Conservation (phyloP, 2,113 vertebrate species). For the Physeter macrocephalus region DNA sequence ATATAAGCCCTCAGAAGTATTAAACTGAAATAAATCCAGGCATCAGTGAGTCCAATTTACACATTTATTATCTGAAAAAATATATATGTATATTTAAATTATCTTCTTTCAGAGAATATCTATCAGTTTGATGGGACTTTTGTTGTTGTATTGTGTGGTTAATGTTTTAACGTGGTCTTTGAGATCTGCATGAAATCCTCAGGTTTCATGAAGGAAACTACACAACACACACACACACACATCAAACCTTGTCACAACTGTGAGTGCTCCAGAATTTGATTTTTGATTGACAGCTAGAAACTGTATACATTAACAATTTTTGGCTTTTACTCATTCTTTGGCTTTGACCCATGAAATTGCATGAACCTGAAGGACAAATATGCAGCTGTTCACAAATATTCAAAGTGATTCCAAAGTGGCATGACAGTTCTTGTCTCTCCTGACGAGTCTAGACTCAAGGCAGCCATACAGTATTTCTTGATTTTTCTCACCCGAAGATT, state of each 20-base stretch:
- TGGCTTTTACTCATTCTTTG: not conserved
- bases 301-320: not conserved
- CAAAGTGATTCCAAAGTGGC: not conserved
- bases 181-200: not conserved
- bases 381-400: constrained; percentile 42
- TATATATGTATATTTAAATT: not conserved
- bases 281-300: constrained; percentile 53
- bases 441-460: constrained; percentile 18
- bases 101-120: not conserved
- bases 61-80: not conserved
- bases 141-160: not conserved
- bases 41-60: not conserved
- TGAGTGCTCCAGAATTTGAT: not conserved
- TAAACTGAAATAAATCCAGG: not conserved
- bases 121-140: not conserved
- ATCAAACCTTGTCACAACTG: not conserved
- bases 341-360: not conserved
- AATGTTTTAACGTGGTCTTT: not conserved
- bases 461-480: not conserved
- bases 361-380: constrained; percentile 49
- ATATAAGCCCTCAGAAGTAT: not conserved
- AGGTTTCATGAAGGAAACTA: constrained; percentile 16
- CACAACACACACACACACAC: not conserved
- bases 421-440: not conserved
- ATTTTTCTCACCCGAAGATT: not conserved